Base-by-base conservation (phyloP, 2,888 invertebrate genomes). In the Lycophotia porphyrea region DNA sequence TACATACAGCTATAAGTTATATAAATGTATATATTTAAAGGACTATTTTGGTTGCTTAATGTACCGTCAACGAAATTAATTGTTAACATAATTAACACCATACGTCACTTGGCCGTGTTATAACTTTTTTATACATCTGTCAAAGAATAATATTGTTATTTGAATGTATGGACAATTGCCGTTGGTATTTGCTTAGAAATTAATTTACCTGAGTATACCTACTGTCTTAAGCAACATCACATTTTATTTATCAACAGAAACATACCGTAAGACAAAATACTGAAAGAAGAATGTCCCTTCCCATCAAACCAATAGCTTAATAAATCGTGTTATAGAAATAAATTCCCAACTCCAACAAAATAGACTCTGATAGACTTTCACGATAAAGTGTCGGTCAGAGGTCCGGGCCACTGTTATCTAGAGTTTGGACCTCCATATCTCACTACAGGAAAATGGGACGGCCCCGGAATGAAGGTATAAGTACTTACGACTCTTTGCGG, bases 371-470 rank as follows among this genome's bases (percentile, higher is more conserved):
- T 91, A 86, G 89, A 88, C 79, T 85, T 84, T 72, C 84, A 74
- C 83, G 91, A 91, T 92, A 91, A 90, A 90, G 81, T 86, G 83
- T 74, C 89, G 91, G 90, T 88, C 91, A 90, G 82, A 86, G 91
- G 90, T 90, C 88, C 81, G 77, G 81, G 81, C 66, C 86, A 73
- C 78, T 82, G 86, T 90, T 91, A 91, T 90, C 89, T 73, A 52
- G 71, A 73, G 72, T 82, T 88, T 67, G 52, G 71, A 73, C 80
- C 81, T 82, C 87, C 88, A 90, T 90, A 91, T 90, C 89, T 92
- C 88, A 90, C 86, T 78, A 78, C 76, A 80, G 82, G 78, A 76
- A 90, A 89, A 88, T 80, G 86, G 86, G 86, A 76, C 74, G 68
- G 61, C n/a, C 83, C 78, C 71, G 60, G 73, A 79, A 79, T 82